Percentiles rank a stretch among this genome's conserved stretches.
phyloP scores from a whole-genome alignment of 2,888 invertebrate species.

The Carabus problematicus region DNA sequence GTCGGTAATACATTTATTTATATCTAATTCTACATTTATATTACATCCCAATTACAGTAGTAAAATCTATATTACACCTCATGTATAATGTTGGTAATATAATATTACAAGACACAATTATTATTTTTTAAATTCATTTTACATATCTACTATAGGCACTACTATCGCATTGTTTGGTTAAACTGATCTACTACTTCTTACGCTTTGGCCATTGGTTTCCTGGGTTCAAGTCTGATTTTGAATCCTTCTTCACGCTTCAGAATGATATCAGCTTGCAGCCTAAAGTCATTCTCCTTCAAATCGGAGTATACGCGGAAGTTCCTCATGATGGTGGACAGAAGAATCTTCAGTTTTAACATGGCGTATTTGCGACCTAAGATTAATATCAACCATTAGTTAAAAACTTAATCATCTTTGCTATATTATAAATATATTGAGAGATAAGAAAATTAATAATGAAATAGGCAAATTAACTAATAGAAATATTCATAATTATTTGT shows the following conservation, averaged over 20 bases:
- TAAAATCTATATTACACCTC: too few relatives aligned
- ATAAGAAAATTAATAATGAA: background rate
- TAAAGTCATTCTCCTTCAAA: constrained; percentile 70
- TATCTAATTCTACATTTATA: background rate
- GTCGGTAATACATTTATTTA: background rate
- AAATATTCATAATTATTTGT: background rate
- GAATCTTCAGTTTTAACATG: constrained; percentile 77
- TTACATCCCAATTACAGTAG: constrained; percentile 11
- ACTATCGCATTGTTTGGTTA: background rate
- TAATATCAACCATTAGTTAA: background rate
- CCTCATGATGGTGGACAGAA: constrained; percentile 74
- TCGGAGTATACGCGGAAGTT: constrained; percentile 71
- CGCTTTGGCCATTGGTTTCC: constrained; percentile 59
- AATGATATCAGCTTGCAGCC: constrained; percentile 76
- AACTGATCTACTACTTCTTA: constrained; percentile 15
- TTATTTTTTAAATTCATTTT: too few relatives aligned
- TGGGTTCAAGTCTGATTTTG: constrained; percentile 72
- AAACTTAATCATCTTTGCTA: constrained; percentile 17
- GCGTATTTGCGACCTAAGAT: constrained; percentile 76
- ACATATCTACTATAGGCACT: too few relatives aligned
- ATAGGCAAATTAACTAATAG: background rate
- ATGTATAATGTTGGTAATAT: too few relatives aligned
- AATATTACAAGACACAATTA: too few relatives aligned
- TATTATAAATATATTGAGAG: background rate
- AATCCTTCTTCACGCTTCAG: constrained; percentile 78